phyloP scores from a whole-genome alignment of 2,888 invertebrate species.

The Caradrina clavipalpis region DNA sequence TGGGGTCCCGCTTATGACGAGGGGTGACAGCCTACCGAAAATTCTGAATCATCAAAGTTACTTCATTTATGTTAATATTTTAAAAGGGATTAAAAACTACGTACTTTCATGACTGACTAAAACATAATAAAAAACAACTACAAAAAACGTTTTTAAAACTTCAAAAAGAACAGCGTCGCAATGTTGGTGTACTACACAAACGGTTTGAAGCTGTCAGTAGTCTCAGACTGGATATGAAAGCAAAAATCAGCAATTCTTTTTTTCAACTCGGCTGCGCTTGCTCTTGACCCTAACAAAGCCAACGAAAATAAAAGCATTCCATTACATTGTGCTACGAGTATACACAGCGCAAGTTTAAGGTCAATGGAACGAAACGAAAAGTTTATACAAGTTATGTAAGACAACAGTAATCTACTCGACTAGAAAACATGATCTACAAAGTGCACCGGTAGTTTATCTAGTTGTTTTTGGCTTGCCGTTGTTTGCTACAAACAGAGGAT shows the following conservation, averaged over 20 bases:
- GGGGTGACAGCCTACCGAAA: conserved; percentile 69
- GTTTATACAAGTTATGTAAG: conserved; percentile 39
- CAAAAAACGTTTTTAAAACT: background rate
- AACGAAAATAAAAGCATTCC: conserved; percentile 54
- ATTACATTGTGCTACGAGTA: conserved; percentile 27
- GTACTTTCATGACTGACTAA: background rate
- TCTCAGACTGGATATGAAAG: conserved; percentile 9
- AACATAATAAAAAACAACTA: background rate
- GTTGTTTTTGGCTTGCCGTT: conserved; percentile 1
- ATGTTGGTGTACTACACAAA: background rate
- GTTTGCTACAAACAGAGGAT: background rate
- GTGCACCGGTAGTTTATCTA: background rate
- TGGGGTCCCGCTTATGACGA: conserved; percentile 66
- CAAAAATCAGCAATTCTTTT: conserved; percentile 13
- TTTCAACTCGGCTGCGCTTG: conserved; percentile 9
- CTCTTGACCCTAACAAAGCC: conserved; percentile 25
- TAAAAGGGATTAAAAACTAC: conserved; percentile 24
- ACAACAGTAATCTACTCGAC: conserved; percentile 16
- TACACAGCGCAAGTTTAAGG: conserved; percentile 42
- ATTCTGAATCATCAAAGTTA: conserved; percentile 63
- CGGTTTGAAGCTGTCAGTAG: background rate
- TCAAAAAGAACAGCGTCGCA: background rate
- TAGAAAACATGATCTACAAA: background rate
- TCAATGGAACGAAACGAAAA: conserved; percentile 44
- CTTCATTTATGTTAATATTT: conserved; percentile 47